Percentiles rank a stretch among this genome's conserved stretches.
phyloP scores from a whole-genome alignment of 2,797 vertebrate genomes.

The Acipenser ruthenus region DNA sequence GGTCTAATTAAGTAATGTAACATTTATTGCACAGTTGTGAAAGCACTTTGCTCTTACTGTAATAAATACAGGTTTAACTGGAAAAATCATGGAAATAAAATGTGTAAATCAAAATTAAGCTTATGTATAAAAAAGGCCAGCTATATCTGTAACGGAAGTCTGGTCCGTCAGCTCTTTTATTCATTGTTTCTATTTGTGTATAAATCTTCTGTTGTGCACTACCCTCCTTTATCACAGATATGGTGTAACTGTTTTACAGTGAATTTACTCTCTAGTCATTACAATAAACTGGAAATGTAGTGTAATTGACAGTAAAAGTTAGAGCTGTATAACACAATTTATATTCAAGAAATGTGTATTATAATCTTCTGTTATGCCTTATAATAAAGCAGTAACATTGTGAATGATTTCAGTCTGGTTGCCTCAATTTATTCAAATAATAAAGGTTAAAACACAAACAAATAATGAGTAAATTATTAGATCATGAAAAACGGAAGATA shows the following conservation, averaged over 20 bases:
- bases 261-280: conserved; percentile 40
- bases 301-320: conserved; percentile 19
- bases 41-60: too few relatives aligned
- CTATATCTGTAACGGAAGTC: too few relatives aligned
- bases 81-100: too few relatives aligned
- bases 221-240: conserved; percentile 47
- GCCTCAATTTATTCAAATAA: not conserved
- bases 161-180: too few relatives aligned
- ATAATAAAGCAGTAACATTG: conserved; percentile 13
- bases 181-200: conserved; percentile 30
- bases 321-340: conserved; percentile 13
- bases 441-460: not conserved
- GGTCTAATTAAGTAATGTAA: too few relatives aligned
- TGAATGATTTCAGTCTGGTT: not conserved
- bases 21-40: too few relatives aligned
- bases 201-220: conserved; percentile 52
- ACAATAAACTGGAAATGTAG: conserved; percentile 56
- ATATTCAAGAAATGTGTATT: conserved; percentile 11
- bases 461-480: too few relatives aligned
- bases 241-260: conserved; percentile 35
- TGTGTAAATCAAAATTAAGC: too few relatives aligned
- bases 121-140: too few relatives aligned
- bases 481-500: too few relatives aligned
- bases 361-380: conserved; percentile 17
- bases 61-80: too few relatives aligned